phyloP scores from a whole-genome alignment of 2,797 vertebrate species.

The Champsocephalus esox region DNA sequence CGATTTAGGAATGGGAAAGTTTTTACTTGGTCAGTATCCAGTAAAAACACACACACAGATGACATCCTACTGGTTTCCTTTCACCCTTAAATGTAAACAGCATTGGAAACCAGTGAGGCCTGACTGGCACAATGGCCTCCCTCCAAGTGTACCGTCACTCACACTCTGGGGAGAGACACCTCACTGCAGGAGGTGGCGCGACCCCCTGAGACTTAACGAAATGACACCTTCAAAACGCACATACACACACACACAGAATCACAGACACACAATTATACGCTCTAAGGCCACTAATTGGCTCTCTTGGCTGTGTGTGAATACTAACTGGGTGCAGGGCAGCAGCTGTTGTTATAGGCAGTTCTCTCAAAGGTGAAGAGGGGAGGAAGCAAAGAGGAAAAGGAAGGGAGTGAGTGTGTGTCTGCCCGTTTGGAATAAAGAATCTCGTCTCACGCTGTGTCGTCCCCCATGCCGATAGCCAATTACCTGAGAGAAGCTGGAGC shows the following conservation, averaged over 20 bases:
- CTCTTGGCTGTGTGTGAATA: constrained; percentile 74
- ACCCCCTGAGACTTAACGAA: constrained; percentile 73
- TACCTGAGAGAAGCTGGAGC: constrained; percentile 72
- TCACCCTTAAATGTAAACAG: constrained; percentile 64
- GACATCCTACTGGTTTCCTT: constrained; percentile 55
- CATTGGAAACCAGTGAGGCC: constrained; percentile 71
- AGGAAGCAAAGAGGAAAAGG: constrained; percentile 44
- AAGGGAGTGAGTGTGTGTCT: neutral
- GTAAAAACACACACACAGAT: constrained; percentile 7
- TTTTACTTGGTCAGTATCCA: constrained; percentile 18
- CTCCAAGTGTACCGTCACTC: constrained; percentile 73
- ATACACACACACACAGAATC: constrained; percentile 24
- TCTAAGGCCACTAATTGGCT: constrained; percentile 78
- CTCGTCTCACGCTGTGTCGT: constrained; percentile 59
- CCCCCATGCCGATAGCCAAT: constrained; percentile 78
- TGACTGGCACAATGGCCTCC: constrained; percentile 73
- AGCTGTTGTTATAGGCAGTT: constrained; percentile 71
- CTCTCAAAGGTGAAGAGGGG: constrained; percentile 60
- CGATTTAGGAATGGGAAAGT: constrained; percentile 19
- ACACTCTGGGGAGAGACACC: constrained; percentile 77
- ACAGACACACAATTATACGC: constrained; percentile 63
- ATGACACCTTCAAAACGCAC: constrained; percentile 70
- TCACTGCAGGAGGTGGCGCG: constrained; percentile 77
- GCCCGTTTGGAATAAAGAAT: constrained; percentile 59
- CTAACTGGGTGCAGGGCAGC: constrained; percentile 60